Percentiles rank a stretch among this genome's conserved stretches.
Evolutionary conservation across 1,140 invertebrate species (phyloP).

Genomic region (Caligus rogercresseyi): DNA sequence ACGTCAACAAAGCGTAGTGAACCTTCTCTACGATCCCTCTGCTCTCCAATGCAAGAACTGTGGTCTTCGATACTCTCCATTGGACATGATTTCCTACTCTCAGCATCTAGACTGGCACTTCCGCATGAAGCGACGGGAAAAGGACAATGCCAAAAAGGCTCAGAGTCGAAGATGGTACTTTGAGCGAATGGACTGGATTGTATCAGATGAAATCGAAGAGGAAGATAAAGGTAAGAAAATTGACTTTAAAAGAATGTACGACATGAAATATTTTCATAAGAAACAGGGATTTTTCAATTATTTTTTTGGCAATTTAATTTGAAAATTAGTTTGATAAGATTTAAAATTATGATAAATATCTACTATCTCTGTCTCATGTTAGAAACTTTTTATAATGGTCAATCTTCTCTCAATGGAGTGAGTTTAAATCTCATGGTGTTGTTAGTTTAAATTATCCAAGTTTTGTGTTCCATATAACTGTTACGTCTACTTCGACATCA

Average conservation of each 20-base stretch:
- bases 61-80: conserved; percentile 67
- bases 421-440: too few species aligned
- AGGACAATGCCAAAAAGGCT: conserved; percentile 60
- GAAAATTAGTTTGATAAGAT: neutral
- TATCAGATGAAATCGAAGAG: conserved; percentile 82
- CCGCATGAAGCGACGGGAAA: conserved; percentile 67
- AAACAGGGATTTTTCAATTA: neutral
- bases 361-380: too few species aligned
- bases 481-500: too few species aligned
- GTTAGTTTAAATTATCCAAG: too few species aligned
- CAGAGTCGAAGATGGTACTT: conserved; percentile 75
- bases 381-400: too few species aligned
- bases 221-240: conserved; percentile 54
- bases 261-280: neutral
- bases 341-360: too few species aligned
- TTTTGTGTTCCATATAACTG: too few species aligned
- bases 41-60: conserved; percentile 89
- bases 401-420: too few species aligned
- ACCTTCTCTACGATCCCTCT: conserved; percentile 42
- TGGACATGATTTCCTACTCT: conserved; percentile 64
- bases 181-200: conserved; percentile 72
- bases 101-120: conserved; percentile 96
- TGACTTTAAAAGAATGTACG: neutral
- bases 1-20: conserved; percentile 45
- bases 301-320: neutral